Evolutionary conservation across 2,797 vertebrate genomes (phyloP), one percentile per base, ranked within the genome.

Genomic region (Lindbergichthys nudifrons): DNA sequence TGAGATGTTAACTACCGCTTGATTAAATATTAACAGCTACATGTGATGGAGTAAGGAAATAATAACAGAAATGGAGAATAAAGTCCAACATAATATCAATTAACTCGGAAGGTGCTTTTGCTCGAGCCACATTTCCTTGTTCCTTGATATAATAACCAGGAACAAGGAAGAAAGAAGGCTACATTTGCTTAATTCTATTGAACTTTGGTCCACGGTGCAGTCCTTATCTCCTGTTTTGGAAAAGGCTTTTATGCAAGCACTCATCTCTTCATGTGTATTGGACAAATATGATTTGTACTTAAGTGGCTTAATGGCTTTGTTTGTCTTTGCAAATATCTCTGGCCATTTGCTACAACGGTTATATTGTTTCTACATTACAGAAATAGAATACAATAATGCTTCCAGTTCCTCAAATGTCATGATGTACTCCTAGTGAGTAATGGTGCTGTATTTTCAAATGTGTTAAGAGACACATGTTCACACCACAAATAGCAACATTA

Each of bases 391-490:
- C 21, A 14, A 50, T 4, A 19, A 5, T 65, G 6, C 1, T 5
- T 46, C 57, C 36, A 19, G 53, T 10, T 61, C 8, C 23, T 36
- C 7, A 19, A 5, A 15, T 10, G 8, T 10, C 12, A 57, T 23
- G 12, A 52, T 8, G 12, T 5, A 2, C 4, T 30, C 3, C 2
- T 3, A 19, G 15, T 10, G 36, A 15, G 6, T 39, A 61, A 9
- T 43, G 3, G 2, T 11, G 10, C 19, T 53, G 9, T 41, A 41
- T 62, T 52, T 67, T 14, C 47, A 36, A 52, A 36, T 9, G 9
- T 50, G 39, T 30, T 57, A 5, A 26, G 42, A 62, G 36, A 16
- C 26, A 45, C 39, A 56, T 65, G 70, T 69, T 67, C 65, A 51
- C 60, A 65, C 70, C 50, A 3, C 56, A 10, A 30, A 19, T 60